These are phyloP conservation scores for Nasonia longicornis DNA, from an alignment of 1,140 invertebrate genomes.

Conservation along the genomic window DNA sequence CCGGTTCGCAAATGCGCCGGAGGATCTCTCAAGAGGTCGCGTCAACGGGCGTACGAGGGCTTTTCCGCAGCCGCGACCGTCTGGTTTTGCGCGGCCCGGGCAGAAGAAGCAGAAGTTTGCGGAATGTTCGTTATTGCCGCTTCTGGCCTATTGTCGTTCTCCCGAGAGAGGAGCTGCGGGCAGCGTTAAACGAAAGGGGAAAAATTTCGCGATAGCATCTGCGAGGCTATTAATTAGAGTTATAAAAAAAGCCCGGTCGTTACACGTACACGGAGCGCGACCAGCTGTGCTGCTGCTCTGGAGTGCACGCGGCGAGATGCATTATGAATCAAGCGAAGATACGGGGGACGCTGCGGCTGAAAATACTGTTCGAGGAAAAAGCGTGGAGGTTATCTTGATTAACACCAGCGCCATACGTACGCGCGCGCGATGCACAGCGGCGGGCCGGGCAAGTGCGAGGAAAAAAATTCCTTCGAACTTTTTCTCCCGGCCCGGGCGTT, in stretches of 20 bases:
- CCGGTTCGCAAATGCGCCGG: conserved; percentile 27
- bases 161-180: no score
- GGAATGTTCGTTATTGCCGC: no score
- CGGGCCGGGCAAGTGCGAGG: not conserved
- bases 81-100: not conserved
- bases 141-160: no score
- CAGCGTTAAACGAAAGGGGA: no score
- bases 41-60: not conserved
- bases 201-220: no score
- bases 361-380: not conserved
- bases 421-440: no score
- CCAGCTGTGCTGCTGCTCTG: no score
- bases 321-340: not conserved
- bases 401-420: not conserved
- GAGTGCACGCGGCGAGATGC: no score
- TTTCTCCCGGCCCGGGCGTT: not conserved
- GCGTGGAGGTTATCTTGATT: not conserved
- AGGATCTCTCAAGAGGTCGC: not conserved
- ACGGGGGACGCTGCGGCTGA: not conserved
- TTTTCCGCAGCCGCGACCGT: not conserved
- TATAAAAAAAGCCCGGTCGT: no score
- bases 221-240: no score
- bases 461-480: not conserved
- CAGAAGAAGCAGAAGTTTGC: no score
- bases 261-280: no score